These are phyloP conservation scores for Macrosteles quadrilineatus DNA, from an alignment of 1,140 invertebrate genomes.

Conservation along the genomic window DNA sequence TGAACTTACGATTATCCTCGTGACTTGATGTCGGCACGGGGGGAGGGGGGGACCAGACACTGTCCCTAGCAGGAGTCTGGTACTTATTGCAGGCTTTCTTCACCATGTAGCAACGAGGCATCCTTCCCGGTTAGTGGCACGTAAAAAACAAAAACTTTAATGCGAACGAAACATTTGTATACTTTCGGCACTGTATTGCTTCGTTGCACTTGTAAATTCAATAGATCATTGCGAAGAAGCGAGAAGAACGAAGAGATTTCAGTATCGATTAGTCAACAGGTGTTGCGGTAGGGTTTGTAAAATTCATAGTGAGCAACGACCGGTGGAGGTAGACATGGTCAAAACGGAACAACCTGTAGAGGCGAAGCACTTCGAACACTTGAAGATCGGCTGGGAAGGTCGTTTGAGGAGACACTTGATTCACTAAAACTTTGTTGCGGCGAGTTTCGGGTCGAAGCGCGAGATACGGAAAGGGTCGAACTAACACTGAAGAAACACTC, in stretches of 20 bases:
- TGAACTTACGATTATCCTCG: neutral
- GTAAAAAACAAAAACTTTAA: conserved; percentile 25
- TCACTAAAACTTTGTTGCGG: no score
- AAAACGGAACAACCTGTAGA: no score
- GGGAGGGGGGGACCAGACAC: conserved; percentile 46
- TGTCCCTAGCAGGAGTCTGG: conserved; percentile 44
- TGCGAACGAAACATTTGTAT: conserved; percentile 16
- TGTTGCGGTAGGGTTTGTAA: no score
- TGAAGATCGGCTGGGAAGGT: conserved; percentile 21
- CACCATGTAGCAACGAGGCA: conserved; percentile 60
- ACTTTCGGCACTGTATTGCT: conserved; percentile 26
- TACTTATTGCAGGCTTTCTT: conserved; percentile 60
- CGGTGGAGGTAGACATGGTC: no score
- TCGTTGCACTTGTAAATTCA: conserved; percentile 6
- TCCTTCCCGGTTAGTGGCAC: conserved; percentile 19
- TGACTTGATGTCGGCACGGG: neutral
- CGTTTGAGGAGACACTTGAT: no score
- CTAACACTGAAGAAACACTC: conserved; percentile 19
- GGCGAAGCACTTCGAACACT: no score
- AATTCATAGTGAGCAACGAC: no score
- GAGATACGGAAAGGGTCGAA: conserved; percentile 17
- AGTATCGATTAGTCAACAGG: conserved; percentile 31
- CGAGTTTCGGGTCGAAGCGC: conserved; percentile 28
- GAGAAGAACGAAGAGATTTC: neutral
- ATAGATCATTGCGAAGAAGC: no score